These are phyloP conservation scores for Lottia scabra DNA, from an alignment of 2,888 invertebrate genomes.

Conservation along the genomic window DNA sequence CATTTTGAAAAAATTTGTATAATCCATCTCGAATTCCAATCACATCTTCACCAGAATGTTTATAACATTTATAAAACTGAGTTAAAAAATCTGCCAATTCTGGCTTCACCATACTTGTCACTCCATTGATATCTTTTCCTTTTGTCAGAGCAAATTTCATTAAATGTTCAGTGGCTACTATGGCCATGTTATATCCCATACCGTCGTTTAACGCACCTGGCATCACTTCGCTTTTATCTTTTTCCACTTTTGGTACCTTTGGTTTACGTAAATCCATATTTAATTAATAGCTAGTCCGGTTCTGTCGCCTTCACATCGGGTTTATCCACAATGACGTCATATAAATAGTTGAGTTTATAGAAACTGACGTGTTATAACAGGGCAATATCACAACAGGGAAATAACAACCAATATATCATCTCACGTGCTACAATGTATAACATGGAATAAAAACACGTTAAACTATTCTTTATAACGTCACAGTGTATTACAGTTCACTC, in stretches of 20 bases:
- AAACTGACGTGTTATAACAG: too few species aligned
- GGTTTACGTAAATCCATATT: constrained; percentile 1
- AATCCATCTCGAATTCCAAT: constrained; percentile 45
- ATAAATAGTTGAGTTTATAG: too few species aligned
- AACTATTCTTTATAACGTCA: too few species aligned
- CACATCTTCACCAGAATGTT: constrained; percentile 40
- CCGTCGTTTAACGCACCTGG: constrained; percentile 18
- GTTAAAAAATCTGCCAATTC: constrained; percentile 54
- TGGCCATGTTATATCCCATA: constrained; percentile 28
- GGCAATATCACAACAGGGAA: too few species aligned
- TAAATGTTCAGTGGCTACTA: constrained; percentile 35
- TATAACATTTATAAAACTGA: constrained; percentile 52
- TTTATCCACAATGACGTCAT: too few species aligned
- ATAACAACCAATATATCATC: too few species aligned
- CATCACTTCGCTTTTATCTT: background rate
- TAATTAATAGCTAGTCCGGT: background rate
- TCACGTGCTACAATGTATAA: too few species aligned
- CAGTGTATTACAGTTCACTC: too few species aligned
- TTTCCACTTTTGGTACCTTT: background rate
- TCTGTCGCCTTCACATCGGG: too few species aligned
- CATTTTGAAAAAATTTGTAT: constrained; percentile 50
- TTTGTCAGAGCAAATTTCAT: constrained; percentile 48
- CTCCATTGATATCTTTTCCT: constrained; percentile 47
- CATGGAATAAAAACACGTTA: too few species aligned
- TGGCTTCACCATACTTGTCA: constrained; percentile 43